phyloP scores from a whole-genome alignment of 1,140 invertebrate genomes.

The Dreissena polymorpha region DNA sequence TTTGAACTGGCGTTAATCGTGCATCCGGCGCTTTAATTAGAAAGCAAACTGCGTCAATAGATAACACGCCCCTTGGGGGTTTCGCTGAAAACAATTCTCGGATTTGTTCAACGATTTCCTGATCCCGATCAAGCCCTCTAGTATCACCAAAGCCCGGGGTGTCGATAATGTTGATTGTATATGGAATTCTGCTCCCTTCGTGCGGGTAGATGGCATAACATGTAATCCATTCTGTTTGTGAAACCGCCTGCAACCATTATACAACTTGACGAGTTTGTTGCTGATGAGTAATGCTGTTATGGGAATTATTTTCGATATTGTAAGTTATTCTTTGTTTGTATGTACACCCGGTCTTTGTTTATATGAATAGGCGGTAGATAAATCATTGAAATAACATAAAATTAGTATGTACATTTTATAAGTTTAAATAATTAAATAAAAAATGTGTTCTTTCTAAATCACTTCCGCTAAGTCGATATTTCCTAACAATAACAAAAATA shows the following conservation, averaged over 20 bases:
- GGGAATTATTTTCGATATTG: conserved; percentile 39
- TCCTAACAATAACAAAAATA: neutral
- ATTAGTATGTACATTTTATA: conserved; percentile 39
- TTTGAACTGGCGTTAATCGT: conserved; percentile 27
- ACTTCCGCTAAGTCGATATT: neutral
- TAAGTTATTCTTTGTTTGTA: neutral
- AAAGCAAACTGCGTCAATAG: conserved; percentile 57
- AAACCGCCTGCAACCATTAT: conserved; percentile 31
- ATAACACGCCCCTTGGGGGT: conserved; percentile 26
- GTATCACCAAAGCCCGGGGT: conserved; percentile 57
- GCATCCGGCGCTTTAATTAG: conserved; percentile 42
- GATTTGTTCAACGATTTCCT: conserved; percentile 52
- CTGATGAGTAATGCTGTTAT: conserved; percentile 47
- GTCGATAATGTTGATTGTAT: conserved; percentile 42
- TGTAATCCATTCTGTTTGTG: conserved; percentile 55
- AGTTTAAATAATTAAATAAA: conserved; percentile 15
- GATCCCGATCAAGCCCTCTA: conserved; percentile 27
- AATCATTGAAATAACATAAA: conserved; percentile 43
- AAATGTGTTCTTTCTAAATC: neutral
- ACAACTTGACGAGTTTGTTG: neutral
- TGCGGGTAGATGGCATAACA: conserved; percentile 31
- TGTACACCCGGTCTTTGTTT: too few relatives aligned
- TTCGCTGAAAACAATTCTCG: conserved; percentile 36
- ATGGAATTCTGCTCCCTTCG: conserved; percentile 20
- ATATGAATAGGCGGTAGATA: neutral